These are phyloP conservation scores for Aplidium turbinatum DNA, from an alignment of 23 tunicate species.

Conservation along the genomic window DNA sequence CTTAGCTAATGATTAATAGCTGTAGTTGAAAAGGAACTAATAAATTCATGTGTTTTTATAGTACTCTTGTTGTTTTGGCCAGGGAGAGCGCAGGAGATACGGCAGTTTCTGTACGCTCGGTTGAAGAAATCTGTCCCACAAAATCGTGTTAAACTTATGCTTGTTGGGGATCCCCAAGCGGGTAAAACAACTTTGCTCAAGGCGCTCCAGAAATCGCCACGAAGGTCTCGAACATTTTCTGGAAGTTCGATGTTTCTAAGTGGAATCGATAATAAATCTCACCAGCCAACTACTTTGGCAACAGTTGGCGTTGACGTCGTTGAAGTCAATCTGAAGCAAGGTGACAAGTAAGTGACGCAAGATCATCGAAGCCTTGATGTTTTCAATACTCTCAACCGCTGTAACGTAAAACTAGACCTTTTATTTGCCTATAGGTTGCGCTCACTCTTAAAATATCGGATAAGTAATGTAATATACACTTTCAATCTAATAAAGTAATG, in stretches of 20 bases:
- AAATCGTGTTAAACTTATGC: slow-evolving; percentile 44
- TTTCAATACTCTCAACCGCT: too few species aligned
- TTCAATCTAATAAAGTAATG: too few species aligned
- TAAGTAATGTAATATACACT: too few species aligned
- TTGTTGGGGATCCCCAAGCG: slow-evolving; percentile 53
- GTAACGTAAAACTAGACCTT: too few species aligned
- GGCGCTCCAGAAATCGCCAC: slow-evolving; percentile 13
- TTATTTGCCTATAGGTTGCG: too few species aligned
- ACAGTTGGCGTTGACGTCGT: slow-evolving; percentile 67
- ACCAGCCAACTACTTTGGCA: slow-evolving; percentile 14
- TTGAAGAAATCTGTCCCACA: slow-evolving; percentile 66
- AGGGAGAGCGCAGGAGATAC: slow-evolving; percentile 57
- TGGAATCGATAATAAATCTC: neutral
- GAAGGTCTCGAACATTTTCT: slow-evolving; percentile 19
- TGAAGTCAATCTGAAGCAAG: slow-evolving; percentile 39
- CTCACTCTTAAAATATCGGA: too few species aligned
- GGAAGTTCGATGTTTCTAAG: neutral
- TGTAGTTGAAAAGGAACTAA: too few species aligned
- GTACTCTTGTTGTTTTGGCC: neutral
- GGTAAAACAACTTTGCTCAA: slow-evolving; percentile 62
- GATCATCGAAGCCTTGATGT: too few species aligned
- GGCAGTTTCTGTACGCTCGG: slow-evolving; percentile 52
- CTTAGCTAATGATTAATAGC: too few species aligned
- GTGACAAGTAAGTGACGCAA: slow-evolving; percentile 22
- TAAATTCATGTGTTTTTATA: neutral